Conservation (phyloP, 1,140 invertebrate species). For the Zaprionus tsacasi region DNA sequence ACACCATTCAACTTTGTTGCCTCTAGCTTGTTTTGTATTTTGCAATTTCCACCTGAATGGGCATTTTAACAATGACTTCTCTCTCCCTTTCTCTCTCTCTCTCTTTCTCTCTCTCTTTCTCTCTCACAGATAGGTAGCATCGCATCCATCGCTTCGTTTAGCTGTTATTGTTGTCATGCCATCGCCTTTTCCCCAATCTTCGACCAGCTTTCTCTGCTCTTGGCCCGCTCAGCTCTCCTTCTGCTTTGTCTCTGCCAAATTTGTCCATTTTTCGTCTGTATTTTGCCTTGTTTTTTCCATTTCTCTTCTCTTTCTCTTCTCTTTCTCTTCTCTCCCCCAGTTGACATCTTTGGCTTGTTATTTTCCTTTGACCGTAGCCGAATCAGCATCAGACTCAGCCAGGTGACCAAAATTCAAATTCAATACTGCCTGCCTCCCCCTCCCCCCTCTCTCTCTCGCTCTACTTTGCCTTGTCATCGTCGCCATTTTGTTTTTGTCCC, state of each 20-base stretch:
- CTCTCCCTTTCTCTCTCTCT: neutral
- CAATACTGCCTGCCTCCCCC: conserved; percentile 26
- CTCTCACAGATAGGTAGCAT: neutral
- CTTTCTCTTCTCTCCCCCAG: neutral
- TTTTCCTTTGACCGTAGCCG: conserved; percentile 60
- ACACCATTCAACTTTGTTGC: conserved; percentile 1
- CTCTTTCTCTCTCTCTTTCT: too few species aligned
- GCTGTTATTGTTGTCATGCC: conserved; percentile 27
- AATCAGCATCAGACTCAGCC: conserved; percentile 27
- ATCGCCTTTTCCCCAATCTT: neutral
- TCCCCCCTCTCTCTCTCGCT: neutral
- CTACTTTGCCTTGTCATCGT: conserved; percentile 31
- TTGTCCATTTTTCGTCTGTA: conserved; percentile 27
- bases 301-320: neutral
- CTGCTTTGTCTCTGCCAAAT: conserved; percentile 17
- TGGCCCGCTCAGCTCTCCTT: neutral
- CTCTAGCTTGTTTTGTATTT: conserved; percentile 42
- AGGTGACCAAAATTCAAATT: conserved; percentile 75
- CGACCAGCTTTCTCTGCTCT: neutral
- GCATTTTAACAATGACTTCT: conserved; percentile 47
- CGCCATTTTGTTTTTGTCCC: conserved; percentile 42
- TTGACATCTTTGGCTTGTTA: conserved; percentile 69
- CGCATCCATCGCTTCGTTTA: conserved; percentile 9
- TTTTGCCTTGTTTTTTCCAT: conserved; percentile 25
- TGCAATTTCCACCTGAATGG: conserved; percentile 49